Percentiles rank a stretch among this genome's conserved stretches.
Evolutionary conservation across 2,113 vertebrate species (phyloP).

Genomic region (Macheiramphus alcinus): DNA sequence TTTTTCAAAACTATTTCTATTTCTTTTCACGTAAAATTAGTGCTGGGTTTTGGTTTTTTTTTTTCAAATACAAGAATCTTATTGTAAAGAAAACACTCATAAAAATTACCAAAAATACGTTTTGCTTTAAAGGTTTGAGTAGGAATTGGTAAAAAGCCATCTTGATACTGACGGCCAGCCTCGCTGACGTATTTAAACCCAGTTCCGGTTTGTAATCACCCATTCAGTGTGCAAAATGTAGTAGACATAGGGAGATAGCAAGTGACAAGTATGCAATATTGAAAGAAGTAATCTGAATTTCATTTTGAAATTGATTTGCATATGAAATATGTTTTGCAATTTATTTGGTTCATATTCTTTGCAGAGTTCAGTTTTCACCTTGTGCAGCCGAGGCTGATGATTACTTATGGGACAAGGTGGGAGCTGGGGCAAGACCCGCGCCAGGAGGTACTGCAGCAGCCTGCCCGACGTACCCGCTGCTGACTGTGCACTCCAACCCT

Average conservation of each 20-base stretch:
- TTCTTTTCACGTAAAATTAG: background rate
- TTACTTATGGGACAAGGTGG: rapidly evolving
- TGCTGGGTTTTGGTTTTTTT: background rate
- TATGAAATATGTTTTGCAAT: background rate
- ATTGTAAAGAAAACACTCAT: background rate
- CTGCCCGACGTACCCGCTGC: rapidly evolving
- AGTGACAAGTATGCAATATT: constrained; percentile 18
- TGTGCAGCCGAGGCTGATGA: background rate
- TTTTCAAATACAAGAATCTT: background rate
- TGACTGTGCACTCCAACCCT: rapidly evolving
- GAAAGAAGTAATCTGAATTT: background rate
- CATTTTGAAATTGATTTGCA: constrained; percentile 38
- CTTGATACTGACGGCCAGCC: background rate
- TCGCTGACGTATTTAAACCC: background rate
- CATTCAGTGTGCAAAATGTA: background rate
- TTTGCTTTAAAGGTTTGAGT: background rate
- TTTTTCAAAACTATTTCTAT: background rate
- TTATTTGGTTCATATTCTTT: background rate
- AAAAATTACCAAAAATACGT: background rate
- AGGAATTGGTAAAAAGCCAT: background rate
- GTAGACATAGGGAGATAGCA: background rate
- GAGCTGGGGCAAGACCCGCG: background rate
- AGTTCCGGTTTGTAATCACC: background rate
- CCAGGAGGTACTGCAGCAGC: rapidly evolving
- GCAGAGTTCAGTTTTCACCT: background rate